phyloP scores from a whole-genome alignment of 2,797 vertebrate species.

The Micrastur ruficollis region DNA sequence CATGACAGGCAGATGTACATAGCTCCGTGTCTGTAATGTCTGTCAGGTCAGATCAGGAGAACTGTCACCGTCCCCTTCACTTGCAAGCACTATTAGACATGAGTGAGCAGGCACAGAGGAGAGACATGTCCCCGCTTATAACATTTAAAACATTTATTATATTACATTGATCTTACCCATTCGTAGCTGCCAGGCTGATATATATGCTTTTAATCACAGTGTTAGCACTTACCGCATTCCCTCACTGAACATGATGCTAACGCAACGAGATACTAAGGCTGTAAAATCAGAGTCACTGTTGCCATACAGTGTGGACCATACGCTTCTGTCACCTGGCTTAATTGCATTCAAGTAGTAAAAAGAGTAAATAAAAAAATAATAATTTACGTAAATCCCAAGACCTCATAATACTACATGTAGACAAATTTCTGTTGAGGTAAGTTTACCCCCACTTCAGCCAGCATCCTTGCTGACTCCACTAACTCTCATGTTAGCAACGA shows the following conservation, averaged over 20 bases:
- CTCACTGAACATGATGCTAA: not conserved
- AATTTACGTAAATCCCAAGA: not conserved
- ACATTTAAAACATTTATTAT: constrained; percentile 30
- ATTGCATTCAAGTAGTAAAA: not conserved
- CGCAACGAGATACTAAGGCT: not conserved
- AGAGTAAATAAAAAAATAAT: not conserved
- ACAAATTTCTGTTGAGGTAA: not conserved
- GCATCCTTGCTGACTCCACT: not conserved
- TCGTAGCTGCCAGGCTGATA: not conserved
- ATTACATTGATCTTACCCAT: constrained; percentile 23
- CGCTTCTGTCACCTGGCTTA: not conserved
- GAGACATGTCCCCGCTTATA: not conserved
- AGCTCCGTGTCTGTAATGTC: not conserved
- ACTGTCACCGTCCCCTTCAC: not conserved
- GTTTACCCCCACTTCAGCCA: not conserved
- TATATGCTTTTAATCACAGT: constrained; percentile 19
- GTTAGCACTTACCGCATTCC: not conserved
- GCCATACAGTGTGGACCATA: not conserved
- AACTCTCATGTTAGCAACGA: not conserved
- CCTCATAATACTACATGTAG: not conserved
- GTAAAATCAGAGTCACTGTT: not conserved
- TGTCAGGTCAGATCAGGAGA: constrained; percentile 43
- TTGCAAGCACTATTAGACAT: constrained; percentile 17
- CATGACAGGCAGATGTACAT: constrained; percentile 16
- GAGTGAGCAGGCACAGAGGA: constrained; percentile 4